These are phyloP conservation scores for Sinohyriopsis cumingii DNA, from an alignment of 2,888 invertebrate species.

Conservation along the genomic window DNA sequence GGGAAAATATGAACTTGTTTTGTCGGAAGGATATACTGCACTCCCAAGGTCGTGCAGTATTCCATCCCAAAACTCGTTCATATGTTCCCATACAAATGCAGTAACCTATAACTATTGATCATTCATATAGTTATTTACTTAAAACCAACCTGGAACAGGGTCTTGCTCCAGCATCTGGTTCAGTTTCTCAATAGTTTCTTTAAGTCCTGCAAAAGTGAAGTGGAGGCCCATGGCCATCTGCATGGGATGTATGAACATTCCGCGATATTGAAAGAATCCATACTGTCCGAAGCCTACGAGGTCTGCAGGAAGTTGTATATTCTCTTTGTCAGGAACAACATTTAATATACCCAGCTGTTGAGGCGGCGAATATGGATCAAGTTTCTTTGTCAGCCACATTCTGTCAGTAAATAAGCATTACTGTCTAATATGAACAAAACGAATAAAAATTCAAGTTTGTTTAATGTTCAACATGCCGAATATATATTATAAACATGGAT, in stretches of 20 bases:
- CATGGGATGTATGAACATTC: conserved; percentile 6
- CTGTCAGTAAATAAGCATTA: conserved; percentile 12
- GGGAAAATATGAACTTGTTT: no score
- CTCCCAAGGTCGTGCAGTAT: no score
- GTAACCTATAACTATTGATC: no score
- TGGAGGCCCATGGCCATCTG: conserved; percentile 1
- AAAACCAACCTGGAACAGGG: conserved; percentile 45
- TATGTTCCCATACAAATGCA: no score
- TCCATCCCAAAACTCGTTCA: no score
- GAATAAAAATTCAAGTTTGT: neutral
- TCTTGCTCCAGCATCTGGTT: conserved; percentile 33
- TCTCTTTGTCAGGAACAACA: conserved; percentile 38
- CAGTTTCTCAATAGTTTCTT: conserved; percentile 35
- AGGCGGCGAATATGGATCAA: conserved; percentile 17
- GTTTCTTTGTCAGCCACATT: conserved; percentile 49
- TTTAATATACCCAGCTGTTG: conserved; percentile 52
- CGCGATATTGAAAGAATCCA: neutral
- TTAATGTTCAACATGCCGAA: neutral
- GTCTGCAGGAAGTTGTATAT: neutral
- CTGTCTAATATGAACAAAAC: neutral
- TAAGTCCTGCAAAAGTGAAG: conserved; percentile 38
- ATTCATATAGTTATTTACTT: neutral
- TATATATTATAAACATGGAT: no score
- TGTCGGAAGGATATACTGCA: no score
- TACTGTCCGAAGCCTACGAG: neutral